phyloP scores from a whole-genome alignment of 2,797 vertebrate species.

The Craterocephalus amniculus region DNA sequence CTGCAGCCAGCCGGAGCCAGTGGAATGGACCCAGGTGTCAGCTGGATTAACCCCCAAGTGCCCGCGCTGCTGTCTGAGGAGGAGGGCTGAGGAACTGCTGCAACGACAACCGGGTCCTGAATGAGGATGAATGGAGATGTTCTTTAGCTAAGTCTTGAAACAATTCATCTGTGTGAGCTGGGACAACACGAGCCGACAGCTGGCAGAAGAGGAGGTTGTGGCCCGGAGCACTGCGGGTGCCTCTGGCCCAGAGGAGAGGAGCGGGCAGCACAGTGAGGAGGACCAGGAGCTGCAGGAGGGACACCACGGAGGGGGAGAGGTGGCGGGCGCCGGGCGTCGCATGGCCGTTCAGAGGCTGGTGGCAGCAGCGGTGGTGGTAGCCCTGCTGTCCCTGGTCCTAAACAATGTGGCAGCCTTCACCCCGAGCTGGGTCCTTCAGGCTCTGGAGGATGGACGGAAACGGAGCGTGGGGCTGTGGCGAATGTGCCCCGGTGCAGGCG shows the following conservation, averaged over 20 bases:
- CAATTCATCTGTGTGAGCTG: conserved; percentile 55
- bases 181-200: conserved; percentile 48
- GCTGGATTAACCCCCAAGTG: conserved; percentile 78
- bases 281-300: conserved; percentile 46
- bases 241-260: conserved; percentile 77
- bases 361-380: conserved; percentile 91
- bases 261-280: conserved; percentile 43
- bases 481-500: conserved; percentile 87
- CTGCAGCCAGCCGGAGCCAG: conserved; percentile 72
- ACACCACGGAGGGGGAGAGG: conserved; percentile 60
- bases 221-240: conserved; percentile 79
- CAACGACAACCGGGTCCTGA: conserved; percentile 59
- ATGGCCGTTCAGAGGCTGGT: conserved; percentile 96
- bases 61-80: conserved; percentile 89
- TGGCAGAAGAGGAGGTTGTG: conserved; percentile 66
- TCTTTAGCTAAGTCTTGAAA: conserved; percentile 86
- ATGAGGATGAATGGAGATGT: conserved; percentile 97
- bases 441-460: conserved; percentile 91
- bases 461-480: conserved; percentile 96
- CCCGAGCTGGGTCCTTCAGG: conserved; percentile 95
- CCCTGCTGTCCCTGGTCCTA: conserved; percentile 93
- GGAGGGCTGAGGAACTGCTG: conserved; percentile 86
- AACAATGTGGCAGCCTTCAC: conserved; percentile 96
- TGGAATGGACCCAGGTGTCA: conserved; percentile 86
- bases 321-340: conserved; percentile 69